phyloP scores from a whole-genome alignment of 2,113 vertebrate genomes.

The Rhizomys pruinosus region DNA sequence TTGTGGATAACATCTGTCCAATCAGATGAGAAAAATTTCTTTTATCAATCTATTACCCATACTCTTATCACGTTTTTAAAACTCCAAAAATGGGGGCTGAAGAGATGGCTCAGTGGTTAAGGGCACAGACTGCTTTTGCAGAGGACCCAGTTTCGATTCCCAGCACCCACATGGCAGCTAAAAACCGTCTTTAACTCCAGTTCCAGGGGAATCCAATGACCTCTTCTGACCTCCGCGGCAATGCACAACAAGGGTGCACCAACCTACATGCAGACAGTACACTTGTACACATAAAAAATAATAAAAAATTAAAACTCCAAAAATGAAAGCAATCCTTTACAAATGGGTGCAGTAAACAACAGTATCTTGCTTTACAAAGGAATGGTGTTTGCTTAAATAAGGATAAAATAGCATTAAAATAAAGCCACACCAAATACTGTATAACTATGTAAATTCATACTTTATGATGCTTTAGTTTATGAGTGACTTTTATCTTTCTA shows the following conservation, averaged over 20 bases:
- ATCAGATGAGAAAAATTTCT: not conserved
- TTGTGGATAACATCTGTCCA: not conserved
- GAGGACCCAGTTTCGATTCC: no score
- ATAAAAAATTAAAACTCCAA: not conserved
- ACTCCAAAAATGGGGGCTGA: not conserved
- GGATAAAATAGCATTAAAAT: constrained; percentile 12
- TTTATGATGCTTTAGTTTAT: constrained; percentile 32
- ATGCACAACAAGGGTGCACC: no score
- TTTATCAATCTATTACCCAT: not conserved
- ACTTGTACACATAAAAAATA: no score
- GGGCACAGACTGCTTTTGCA: no score
- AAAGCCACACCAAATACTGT: not conserved
- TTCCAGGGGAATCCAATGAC: no score
- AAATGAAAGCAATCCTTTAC: constrained; percentile 29
- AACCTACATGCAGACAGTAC: no score
- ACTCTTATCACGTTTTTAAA: not conserved
- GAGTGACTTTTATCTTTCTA: constrained; percentile 65
- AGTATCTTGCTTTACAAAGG: constrained; percentile 31
- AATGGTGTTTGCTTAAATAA: not conserved
- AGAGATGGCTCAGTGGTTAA: no score
- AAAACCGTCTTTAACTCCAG: no score
- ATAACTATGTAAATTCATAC: not conserved
- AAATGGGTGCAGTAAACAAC: not conserved
- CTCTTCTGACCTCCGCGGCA: no score
- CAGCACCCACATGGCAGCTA: no score